A percentile compares a stretch with the other conserved stretches of the same genome.
Conservation (phyloP, 2,888 invertebrate genomes). For the Drosophila neutralis region DNA sequence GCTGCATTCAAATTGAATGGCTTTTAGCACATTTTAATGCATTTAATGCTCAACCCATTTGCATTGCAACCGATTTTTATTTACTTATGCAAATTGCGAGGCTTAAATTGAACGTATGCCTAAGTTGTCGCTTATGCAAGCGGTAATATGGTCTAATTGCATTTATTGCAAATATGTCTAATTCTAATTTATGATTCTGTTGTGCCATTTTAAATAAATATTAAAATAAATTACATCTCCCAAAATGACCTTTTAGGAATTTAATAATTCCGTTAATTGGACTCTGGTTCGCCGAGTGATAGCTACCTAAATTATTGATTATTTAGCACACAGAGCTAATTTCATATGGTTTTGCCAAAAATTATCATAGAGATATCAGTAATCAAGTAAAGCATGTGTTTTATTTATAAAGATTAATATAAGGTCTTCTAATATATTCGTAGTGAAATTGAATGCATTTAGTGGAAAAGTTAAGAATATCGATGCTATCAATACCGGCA, state of each 20-base stretch:
- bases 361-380: background rate
- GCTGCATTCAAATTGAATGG: slow-evolving; percentile 1
- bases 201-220: slow-evolving; percentile 14
- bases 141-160: slow-evolving; percentile 46
- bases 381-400: background rate
- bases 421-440: too few species aligned
- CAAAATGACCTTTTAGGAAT: background rate
- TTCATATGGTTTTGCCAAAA: too few species aligned
- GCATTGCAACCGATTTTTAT: slow-evolving; percentile 36
- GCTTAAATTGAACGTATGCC: slow-evolving; percentile 50
- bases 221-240: slow-evolving; percentile 8
- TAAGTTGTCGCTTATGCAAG: slow-evolving; percentile 40
- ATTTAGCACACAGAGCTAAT: background rate
- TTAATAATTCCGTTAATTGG: slow-evolving; percentile 11
- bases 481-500: background rate
- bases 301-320: slow-evolving; percentile 13
- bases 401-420: background rate
- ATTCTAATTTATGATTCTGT: slow-evolving; percentile 21
- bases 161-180: slow-evolving; percentile 22
- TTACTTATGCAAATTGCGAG: slow-evolving; percentile 24
- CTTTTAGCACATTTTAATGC: slow-evolving; percentile 28
- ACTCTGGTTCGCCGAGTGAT: background rate
- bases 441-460: too few species aligned
- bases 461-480: background rate
- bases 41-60: slow-evolving; percentile 32